Conservation (phyloP, 2,888 invertebrate species). For the Drosophila borborema region DNA sequence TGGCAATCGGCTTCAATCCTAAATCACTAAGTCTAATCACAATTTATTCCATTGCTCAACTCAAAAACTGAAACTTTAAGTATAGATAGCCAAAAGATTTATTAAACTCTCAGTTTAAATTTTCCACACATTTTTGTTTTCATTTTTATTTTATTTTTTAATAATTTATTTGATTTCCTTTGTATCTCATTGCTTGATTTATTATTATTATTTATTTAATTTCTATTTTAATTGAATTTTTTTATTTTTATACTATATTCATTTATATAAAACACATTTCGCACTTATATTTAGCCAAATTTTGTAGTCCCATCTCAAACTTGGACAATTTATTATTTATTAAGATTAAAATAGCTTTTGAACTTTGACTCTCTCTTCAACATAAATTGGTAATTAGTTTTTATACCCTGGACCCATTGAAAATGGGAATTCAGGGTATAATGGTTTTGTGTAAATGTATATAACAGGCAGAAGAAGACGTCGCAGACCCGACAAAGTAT, state of each 20-base stretch:
- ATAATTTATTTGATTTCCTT: neutral
- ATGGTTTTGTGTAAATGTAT: no score
- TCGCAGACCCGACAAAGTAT: no score
- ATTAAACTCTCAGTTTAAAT: no score
- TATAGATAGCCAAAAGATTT: no score
- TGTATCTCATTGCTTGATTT: neutral
- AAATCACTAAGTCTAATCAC: no score
- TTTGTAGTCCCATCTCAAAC: neutral
- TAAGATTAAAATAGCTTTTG: neutral
- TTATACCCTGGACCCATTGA: no score
- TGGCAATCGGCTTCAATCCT: no score
- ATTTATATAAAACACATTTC: neutral
- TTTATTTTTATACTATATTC: neutral
- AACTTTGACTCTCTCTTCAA: neutral
- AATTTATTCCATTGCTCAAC: no score
- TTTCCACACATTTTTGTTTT: no score
- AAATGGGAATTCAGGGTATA: no score
- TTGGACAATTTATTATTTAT: slow-evolving; percentile 2
- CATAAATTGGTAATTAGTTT: slow-evolving; percentile 1
- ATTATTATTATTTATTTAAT: neutral
- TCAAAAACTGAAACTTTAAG: no score
- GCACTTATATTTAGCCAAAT: neutral
- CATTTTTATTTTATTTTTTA: neutral
- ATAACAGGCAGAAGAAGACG: no score
- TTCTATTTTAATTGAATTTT: neutral